Evolutionary conservation across 2,113 vertebrate species (phyloP).

Genomic region (Pangasianodon gigas): DNA sequence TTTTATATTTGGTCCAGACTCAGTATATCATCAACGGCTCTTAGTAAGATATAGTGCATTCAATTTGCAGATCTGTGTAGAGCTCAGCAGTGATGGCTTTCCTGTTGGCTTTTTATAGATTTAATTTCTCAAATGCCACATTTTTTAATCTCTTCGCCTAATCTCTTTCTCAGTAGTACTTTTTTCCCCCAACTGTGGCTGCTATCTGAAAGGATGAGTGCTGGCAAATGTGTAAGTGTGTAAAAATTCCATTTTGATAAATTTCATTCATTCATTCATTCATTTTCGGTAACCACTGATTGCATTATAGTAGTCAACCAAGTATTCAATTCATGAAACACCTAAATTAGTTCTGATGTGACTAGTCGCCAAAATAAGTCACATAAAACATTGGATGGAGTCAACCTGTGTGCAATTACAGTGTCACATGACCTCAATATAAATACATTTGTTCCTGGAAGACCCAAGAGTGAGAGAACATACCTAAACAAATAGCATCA

Average conservation of each 20-base stretch:
- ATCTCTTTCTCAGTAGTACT: not conserved
- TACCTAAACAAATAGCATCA: not conserved
- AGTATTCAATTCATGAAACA: not conserved
- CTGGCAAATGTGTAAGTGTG: not conserved
- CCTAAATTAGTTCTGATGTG: not conserved
- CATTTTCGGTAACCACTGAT: not conserved
- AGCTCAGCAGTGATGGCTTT: not conserved
- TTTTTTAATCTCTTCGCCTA: not conserved
- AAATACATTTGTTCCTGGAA: not conserved
- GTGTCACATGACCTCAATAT: not conserved
- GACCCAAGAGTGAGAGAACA: not conserved
- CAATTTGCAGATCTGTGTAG: constrained; percentile 2
- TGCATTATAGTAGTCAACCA: not conserved
- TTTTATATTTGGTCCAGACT: not conserved
- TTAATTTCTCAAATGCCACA: constrained; percentile 7
- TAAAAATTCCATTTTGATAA: not conserved
- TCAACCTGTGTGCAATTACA: not conserved
- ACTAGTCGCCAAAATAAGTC: not conserved
- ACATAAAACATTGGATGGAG: not conserved
- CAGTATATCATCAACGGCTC: not conserved
- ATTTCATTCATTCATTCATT: not conserved
- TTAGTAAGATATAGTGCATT: constrained; percentile 1
- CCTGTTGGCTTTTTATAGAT: constrained; percentile 6
- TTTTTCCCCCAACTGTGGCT: not conserved
- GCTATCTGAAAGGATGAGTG: not conserved